Base-by-base conservation (phyloP, 2,888 invertebrate species). In the Sialis fuliginosa region DNA sequence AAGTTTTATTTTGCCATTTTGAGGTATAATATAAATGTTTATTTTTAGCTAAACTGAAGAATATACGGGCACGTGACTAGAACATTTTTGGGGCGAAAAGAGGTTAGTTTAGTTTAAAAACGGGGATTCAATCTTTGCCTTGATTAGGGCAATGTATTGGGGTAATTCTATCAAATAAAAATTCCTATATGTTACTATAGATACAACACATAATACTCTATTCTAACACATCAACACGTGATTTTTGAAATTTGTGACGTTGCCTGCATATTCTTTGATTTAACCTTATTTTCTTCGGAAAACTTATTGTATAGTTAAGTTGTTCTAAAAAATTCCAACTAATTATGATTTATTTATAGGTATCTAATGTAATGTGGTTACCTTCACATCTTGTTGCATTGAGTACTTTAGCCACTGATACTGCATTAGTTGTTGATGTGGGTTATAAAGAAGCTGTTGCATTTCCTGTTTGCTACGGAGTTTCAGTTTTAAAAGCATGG, bases 1-100 rank as follows among this genome's bases (percentile, higher is more conserved):
- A 84, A 62, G 92, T 90, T 13, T 67, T 96, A n/a, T 95, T 90
- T 61, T 72, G 77, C 48, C 93, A 95, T 62, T 96, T 86, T 67
- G 93, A 95, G 75, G 88, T 89, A 61, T 68, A 40, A 6, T 9
- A 8, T 43, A 1, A 30, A 44, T 32, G 5, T 37, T n/a, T n/a
- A n/a, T n/a, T n/a, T n/a, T n/a, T n/a, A n/a, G n/a, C n/a, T n/a
- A n/a, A n/a, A n/a, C n/a, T n/a, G n/a, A n/a, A n/a, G n/a, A 35
- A 35, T 6, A 35, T 5, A 10, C 6, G 34, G 10, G 10, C 6
- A 35, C 6, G 37, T 35, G 37, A n/a, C n/a, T n/a, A n/a, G n/a
- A n/a, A n/a, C n/a, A n/a, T n/a, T n/a, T n/a, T n/a, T n/a, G n/a
- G n/a, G n/a, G n/a, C n/a, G n/a, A n/a, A n/a, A n/a, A n/a, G n/a